Conservation (phyloP, 2,888 invertebrate genomes). For the Tipula lateralis region DNA sequence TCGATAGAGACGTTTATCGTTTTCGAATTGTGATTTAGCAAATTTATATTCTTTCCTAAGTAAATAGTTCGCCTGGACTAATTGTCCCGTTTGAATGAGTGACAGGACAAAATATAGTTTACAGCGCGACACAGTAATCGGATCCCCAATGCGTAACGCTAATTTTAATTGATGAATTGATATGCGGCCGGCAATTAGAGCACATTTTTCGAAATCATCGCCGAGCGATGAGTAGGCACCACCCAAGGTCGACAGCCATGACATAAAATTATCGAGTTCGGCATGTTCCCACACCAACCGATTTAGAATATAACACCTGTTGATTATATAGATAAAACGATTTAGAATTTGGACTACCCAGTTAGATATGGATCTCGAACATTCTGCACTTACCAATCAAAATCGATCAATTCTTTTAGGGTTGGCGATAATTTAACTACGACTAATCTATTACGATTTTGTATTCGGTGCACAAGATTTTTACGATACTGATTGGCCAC, state of each 20-base stretch:
- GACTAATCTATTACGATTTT: slow-evolving; percentile 36
- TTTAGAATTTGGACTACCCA: too few relatives aligned
- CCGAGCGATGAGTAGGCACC: slow-evolving; percentile 95
- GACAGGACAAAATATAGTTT: slow-evolving; percentile 82
- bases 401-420: slow-evolving; percentile 61
- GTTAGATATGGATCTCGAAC: neutral
- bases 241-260: slow-evolving; percentile 93
- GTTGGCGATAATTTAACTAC: slow-evolving; percentile 55
- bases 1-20: slow-evolving; percentile 61
- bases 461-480: slow-evolving; percentile 24
- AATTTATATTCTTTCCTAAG: slow-evolving; percentile 54
- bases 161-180: slow-evolving; percentile 77
- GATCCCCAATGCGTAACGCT: slow-evolving; percentile 77
- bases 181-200: slow-evolving; percentile 82
- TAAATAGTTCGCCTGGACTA: slow-evolving; percentile 59
- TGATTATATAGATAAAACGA: neutral
- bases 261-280: slow-evolving; percentile 79
- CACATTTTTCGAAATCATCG: slow-evolving; percentile 79
- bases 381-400: slow-evolving; percentile 56
- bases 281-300: slow-evolving; percentile 55
- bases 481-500: neutral
- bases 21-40: slow-evolving; percentile 43
- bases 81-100: slow-evolving; percentile 72
- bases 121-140: slow-evolving; percentile 74
- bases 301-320: neutral